phyloP scores from a whole-genome alignment of 2,113 vertebrate species.

The Dromaius novaehollandiae region DNA sequence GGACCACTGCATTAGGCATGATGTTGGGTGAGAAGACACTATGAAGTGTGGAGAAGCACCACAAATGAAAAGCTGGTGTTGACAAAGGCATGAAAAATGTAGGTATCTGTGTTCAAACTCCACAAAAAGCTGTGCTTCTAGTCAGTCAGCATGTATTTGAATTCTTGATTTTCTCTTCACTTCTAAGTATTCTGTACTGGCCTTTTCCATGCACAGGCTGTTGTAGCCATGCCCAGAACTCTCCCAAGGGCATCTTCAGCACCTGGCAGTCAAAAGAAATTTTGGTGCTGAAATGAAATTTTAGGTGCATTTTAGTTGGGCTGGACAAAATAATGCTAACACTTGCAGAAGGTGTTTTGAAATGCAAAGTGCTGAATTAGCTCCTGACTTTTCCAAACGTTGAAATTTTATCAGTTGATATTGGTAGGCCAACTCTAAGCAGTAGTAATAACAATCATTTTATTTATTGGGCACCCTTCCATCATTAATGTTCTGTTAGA shows the following conservation, averaged over 20 bases:
- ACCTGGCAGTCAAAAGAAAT: not conserved
- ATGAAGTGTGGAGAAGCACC: not conserved
- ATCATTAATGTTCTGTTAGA: constrained; percentile 40
- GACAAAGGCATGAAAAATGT: not conserved
- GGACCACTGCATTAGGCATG: not conserved
- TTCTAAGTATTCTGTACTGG: not conserved
- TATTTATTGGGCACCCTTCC: constrained; percentile 59
- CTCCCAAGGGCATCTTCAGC: not conserved
- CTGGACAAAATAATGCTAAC: accelerated
- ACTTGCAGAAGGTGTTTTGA: not conserved
- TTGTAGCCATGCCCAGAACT: accelerated
- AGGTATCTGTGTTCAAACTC: not conserved
- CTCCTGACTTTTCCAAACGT: not conserved
- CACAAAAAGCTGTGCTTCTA: not conserved
- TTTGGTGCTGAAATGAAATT: not conserved
- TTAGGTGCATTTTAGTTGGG: not conserved
- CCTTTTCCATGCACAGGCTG: not conserved
- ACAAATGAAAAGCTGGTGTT: not conserved
- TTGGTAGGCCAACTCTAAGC: constrained; percentile 22
- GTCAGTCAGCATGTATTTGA: not conserved
- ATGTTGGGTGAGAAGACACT: not conserved
- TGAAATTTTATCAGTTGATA: not conserved
- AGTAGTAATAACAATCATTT: constrained; percentile 50
- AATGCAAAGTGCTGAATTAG: not conserved
- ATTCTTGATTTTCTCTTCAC: not conserved